Evolutionary conservation across 2,888 invertebrate genomes (phyloP).

Genomic region (Carpatolechia fugitivella): DNA sequence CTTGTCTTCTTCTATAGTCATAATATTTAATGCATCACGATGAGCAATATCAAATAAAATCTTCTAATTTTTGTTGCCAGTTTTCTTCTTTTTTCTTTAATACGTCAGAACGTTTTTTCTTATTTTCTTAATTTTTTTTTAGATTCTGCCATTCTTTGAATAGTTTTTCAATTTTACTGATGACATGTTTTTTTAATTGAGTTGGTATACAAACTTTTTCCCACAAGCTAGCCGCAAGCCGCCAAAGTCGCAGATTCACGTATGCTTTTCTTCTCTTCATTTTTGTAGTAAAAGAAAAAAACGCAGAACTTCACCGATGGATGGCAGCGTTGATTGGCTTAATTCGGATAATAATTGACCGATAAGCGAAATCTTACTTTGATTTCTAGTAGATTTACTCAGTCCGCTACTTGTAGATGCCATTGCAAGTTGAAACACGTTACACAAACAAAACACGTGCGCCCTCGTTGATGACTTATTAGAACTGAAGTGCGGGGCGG

Average conservation of each 20-base stretch:
- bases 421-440: neutral
- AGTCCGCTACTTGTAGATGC: neutral
- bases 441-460: neutral
- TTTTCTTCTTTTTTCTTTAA: neutral
- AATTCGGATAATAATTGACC: neutral
- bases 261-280: neutral
- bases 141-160: neutral
- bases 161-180: neutral
- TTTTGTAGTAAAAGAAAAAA: neutral
- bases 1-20: neutral
- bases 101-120: neutral
- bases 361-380: neutral
- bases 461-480: neutral
- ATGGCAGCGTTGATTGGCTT: neutral
- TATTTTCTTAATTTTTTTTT: neutral
- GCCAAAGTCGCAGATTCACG: neutral
- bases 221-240: neutral
- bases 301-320: neutral
- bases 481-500: no score
- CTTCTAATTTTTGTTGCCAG: neutral
- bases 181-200: neutral
- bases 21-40: neutral
- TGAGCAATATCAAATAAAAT: no score
- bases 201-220: no score
- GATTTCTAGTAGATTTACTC: neutral